Percentiles rank a stretch among this genome's conserved stretches.
Evolutionary conservation across 2,113 vertebrate genomes (phyloP).

Genomic region (Corythoichthys haematopterus): DNA sequence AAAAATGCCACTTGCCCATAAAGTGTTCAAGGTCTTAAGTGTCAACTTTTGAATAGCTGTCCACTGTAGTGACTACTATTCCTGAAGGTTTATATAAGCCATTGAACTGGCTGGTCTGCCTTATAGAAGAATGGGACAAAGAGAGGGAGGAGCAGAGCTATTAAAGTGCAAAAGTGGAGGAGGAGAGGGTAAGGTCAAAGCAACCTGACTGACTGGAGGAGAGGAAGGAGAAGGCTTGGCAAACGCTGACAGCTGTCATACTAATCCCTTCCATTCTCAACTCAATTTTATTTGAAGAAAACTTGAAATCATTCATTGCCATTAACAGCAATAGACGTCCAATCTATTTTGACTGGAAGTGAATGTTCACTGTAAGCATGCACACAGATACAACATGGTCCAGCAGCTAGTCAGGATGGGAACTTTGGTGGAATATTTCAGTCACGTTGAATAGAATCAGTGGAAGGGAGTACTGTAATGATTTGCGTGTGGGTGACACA

Average conservation of each 20-base stretch:
- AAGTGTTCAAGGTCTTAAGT: too few species aligned
- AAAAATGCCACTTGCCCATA: too few species aligned
- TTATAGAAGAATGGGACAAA: conserved; percentile 40
- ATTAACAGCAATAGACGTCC: too few species aligned
- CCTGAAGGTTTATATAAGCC: conserved; percentile 52
- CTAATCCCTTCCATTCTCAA: conserved; percentile 59
- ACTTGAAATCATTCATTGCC: too few species aligned
- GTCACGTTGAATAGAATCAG: conserved; percentile 39
- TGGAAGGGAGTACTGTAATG: conserved; percentile 61
- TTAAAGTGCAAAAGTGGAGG: conserved; percentile 25
- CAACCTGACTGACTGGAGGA: conserved; percentile 20
- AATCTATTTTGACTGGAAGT: too few species aligned
- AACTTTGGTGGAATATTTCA: conserved; percentile 35
- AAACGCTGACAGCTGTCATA: conserved; percentile 64
- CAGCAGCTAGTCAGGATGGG: conserved; percentile 38
- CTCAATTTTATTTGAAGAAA: too few species aligned
- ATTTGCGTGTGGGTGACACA: conserved; percentile 10
- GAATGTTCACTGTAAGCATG: neutral
- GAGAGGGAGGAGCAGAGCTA: conserved; percentile 11
- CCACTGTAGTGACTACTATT: too few species aligned
- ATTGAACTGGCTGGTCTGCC: conserved; percentile 46
- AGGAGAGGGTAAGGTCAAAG: conserved; percentile 9
- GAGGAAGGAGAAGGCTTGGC: conserved; percentile 34
- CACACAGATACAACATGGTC: conserved; percentile 42
- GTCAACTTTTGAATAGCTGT: too few species aligned